These are phyloP conservation scores for Drosophila paramelanica DNA, from an alignment of 2,888 invertebrate genomes.

Conservation along the genomic window DNA sequence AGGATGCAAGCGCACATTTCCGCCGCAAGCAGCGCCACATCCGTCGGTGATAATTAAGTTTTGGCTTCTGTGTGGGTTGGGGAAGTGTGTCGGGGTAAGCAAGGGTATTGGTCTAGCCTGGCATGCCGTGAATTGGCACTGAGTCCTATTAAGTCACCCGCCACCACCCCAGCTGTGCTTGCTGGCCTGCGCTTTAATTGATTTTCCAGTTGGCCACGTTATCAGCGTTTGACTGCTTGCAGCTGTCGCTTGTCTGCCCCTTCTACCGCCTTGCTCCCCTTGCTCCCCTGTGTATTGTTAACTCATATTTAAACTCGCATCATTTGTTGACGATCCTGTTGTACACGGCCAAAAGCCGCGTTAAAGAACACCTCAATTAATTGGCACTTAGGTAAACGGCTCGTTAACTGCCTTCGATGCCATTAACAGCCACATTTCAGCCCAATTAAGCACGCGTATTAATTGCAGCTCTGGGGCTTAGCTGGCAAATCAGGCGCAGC, in stretches of 20 bases:
- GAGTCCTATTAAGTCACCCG: slow-evolving; percentile 36
- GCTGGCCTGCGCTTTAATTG: slow-evolving; percentile 69
- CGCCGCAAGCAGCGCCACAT: slow-evolving; percentile 74
- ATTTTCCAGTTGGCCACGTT: slow-evolving; percentile 77
- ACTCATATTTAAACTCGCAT: slow-evolving; percentile 32
- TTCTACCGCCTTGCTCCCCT: background rate
- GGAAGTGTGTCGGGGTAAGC: background rate
- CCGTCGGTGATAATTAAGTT: slow-evolving; percentile 78
- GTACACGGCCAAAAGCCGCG: slow-evolving; percentile 10
- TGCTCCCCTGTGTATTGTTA: slow-evolving; percentile 13
- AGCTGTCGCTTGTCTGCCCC: slow-evolving; percentile 41
- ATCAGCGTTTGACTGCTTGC: slow-evolving; percentile 62
- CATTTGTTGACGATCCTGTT: slow-evolving; percentile 20
- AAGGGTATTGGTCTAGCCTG: background rate
- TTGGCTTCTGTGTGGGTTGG: slow-evolving; percentile 1
- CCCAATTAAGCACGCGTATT: slow-evolving; percentile 16
- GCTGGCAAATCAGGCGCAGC: slow-evolving; percentile 18
- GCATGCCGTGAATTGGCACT: background rate
- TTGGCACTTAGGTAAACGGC: slow-evolving; percentile 36
- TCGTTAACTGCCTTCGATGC: slow-evolving; percentile 1
- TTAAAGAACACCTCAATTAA: slow-evolving; percentile 43
- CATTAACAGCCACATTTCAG: slow-evolving; percentile 12
- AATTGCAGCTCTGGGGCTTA: slow-evolving; percentile 45
- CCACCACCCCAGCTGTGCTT: slow-evolving; percentile 17
- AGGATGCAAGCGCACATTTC: slow-evolving; percentile 51